Base-by-base conservation (phyloP, 1,140 invertebrate species). In the Reticulitermes speratus region DNA sequence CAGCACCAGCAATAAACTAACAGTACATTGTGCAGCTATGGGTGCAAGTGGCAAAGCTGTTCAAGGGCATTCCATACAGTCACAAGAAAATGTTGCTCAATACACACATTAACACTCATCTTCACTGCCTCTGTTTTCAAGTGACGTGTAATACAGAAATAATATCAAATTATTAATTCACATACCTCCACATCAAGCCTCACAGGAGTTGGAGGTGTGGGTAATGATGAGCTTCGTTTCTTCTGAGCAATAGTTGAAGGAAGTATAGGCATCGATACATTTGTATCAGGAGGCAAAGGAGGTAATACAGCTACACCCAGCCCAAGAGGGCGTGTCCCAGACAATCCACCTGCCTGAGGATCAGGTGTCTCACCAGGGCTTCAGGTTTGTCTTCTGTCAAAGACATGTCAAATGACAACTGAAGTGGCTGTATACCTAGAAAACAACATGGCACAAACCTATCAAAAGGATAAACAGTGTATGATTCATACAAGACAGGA, bases 301-400 rank as follows among this genome's bases (percentile, higher is more conserved):
- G 92, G 92, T 87, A 93, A 91, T 38, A 92, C 93, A 65, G 91
- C 91, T 7, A 92, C 89, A 19, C 91, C 91, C n/a, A 92, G 89
- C 93, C 94, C 94, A 25, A 97, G 90, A 8, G 96, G 96, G 87
- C 96, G 92, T 55, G 95, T 92, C 21, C 96, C 96, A 83, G 95
- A 95, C 87, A 97, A 91, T 45, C 96, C 96, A 83, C 93, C 93
- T 85, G 94, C 92, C 16, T 94, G 94, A 1, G 94, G 93, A 92
- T 96, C 95, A 0, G 95, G 95, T 88, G 94, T 92, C 91, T 97
- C 96, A 3, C 95, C 95, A 0, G 95, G 94, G 94, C 94, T 89
- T 95, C 95, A 3, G 93, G 90, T 90, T 95, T 95, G 86, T 95
- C 94, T 89, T 94, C 93, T 9, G 90, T 85, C 0, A 90, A 88